phyloP scores from a whole-genome alignment of 1,140 invertebrate genomes.

The Steinernema khuongi region DNA sequence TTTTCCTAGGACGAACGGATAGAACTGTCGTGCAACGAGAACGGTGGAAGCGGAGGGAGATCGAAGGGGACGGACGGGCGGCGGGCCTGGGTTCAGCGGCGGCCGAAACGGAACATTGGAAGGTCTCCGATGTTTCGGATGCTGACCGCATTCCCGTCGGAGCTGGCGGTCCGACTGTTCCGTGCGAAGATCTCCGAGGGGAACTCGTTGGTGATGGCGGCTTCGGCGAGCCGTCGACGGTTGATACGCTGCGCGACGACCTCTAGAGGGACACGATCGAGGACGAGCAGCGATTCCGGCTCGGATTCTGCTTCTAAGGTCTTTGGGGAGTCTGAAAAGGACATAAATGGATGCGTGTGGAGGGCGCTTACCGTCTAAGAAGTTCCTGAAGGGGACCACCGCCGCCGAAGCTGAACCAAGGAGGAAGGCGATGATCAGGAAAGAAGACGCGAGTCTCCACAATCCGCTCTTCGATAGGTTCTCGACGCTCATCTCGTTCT shows the following conservation, averaged over 20 bases:
- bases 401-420: background rate
- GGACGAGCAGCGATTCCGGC: background rate
- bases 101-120: background rate
- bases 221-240: background rate
- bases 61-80: background rate
- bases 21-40: background rate
- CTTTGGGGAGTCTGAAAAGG: background rate
- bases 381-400: background rate
- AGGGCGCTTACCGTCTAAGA: background rate
- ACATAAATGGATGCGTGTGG: background rate
- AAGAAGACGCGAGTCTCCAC: background rate
- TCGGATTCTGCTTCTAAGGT: background rate
- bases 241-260: background rate
- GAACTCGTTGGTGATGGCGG: background rate
- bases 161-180: background rate
- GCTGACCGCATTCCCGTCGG: background rate
- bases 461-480: background rate
- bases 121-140: conserved; percentile 14
- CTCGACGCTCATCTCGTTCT: background rate
- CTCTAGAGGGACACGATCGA: background rate
- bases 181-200: background rate
- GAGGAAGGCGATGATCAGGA: background rate
- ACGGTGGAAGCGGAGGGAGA: background rate
- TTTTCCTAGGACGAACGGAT: background rate
- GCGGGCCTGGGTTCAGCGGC: too few species aligned